Evolutionary conservation across 1,140 invertebrate genomes (phyloP), one percentile per base, ranked within the genome.

Genomic region (Philaenus spumarius): DNA sequence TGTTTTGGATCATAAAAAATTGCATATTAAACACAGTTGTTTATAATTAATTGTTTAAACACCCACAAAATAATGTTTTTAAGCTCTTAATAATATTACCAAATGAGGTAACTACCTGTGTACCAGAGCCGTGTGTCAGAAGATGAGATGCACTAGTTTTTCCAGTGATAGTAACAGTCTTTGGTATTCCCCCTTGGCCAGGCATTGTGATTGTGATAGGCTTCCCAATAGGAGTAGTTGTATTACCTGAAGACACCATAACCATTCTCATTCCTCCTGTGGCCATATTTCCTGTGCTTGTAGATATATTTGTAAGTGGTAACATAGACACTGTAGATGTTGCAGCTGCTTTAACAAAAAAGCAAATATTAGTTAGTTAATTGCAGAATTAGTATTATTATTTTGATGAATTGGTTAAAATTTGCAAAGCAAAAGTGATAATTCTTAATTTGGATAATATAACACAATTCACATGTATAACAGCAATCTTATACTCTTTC

Each of bases 161-260:
- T 2, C 66, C 66, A 22, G 59, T 65, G 43, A 68, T 68, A 2
- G 65, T 68, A 30, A 68, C 57, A 19, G 60, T 68, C 56, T 69
- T 69, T 14, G 63, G 62, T 23, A 62, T 58, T 34, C 66, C 67
- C 12, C 67, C 62, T 57, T 61, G n/a, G 62, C 67, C 54, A 4
- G 84, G 82, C 35, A 86, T 78, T 0, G 83, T 83, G 45, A 87
- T 81, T 1, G 84, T 86, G 40, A 87, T 83, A 0, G 85, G 85
- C 67, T 85, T 83, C 0, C 80, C 81, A 30, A 65, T 63, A 5
- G 62, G 55, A 9, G 57, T 23, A 2, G 62, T 54, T 6, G 42
- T 61, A 14, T 56, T 56, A 42, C 62, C 53, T 4, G 67, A 62
- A 24, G 65, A 63, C 14, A 68, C 62, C 58, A 67, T 62, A 45